phyloP scores from a whole-genome alignment of 2,113 vertebrate genomes.

The Tamias sibiricus region DNA sequence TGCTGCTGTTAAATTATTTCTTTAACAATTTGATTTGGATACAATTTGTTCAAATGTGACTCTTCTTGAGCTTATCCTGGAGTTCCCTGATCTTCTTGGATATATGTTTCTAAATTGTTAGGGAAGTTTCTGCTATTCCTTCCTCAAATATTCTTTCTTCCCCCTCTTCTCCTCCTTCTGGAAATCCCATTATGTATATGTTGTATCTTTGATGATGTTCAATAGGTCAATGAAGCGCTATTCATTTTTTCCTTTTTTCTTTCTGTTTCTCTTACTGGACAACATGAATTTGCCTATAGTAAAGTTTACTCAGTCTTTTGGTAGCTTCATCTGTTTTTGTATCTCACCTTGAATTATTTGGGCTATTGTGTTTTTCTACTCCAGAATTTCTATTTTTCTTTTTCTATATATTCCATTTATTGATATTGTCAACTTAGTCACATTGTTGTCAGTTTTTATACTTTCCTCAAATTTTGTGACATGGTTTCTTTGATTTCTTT shows the following conservation, averaged over 20 bases:
- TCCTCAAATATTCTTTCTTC: not conserved
- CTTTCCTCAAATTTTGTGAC: not conserved
- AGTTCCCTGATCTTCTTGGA: not conserved
- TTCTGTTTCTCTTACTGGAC: too few species aligned
- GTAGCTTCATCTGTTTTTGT: not conserved
- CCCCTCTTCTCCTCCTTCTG: not conserved
- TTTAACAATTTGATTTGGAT: not conserved
- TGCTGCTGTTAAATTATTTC: not conserved
- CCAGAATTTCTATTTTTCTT: too few species aligned
- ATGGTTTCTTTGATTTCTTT: not conserved
- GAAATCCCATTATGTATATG: not conserved
- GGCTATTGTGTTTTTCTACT: not conserved
- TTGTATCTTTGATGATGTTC: not conserved
- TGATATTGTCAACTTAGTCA: too few species aligned
- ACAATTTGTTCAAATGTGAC: not conserved
- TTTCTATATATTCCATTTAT: too few species aligned
- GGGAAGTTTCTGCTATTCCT: not conserved
- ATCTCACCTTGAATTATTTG: not conserved
- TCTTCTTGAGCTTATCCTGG: not conserved
- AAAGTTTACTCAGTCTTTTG: not conserved
- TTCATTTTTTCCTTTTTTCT: not conserved
- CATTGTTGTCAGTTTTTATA: not conserved
- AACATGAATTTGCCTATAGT: not conserved
- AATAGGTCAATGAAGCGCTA: not conserved
- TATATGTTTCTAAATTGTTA: not conserved